Evolutionary conservation across 2,888 invertebrate species (phyloP).

Genomic region (Tineola bisselliella): DNA sequence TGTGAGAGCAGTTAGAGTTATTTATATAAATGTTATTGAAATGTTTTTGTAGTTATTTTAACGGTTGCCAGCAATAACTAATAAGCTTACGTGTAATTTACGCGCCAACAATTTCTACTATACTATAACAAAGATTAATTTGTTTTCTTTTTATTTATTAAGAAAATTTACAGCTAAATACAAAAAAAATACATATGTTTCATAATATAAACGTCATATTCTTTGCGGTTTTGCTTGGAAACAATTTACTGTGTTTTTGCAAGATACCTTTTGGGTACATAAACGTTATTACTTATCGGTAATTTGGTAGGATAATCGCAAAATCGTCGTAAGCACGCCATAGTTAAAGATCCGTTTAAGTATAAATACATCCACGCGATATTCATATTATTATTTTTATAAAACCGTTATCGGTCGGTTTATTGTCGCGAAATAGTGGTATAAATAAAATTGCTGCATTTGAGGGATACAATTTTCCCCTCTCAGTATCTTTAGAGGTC

Average conservation of each 20-base stretch:
- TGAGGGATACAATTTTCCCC: not conserved
- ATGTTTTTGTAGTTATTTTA: not conserved
- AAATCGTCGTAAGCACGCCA: not conserved
- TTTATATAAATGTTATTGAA: not conserved
- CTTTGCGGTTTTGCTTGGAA: too few relatives aligned
- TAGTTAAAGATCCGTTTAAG: not conserved
- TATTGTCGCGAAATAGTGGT: too few relatives aligned
- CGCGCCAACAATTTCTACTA: too few relatives aligned
- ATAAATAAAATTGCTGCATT: not conserved
- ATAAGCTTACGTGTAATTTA: too few relatives aligned
- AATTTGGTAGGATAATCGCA: not conserved
- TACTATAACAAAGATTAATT: too few relatives aligned
- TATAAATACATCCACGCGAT: not conserved
- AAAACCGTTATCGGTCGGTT: too few relatives aligned
- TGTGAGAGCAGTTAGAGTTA: not conserved
- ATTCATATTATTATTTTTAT: not conserved
- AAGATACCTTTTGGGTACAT: too few relatives aligned
- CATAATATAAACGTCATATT: too few relatives aligned
- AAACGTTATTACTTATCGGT: not conserved
- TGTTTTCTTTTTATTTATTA: too few relatives aligned
- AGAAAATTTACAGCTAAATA: too few relatives aligned
- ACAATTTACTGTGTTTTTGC: too few relatives aligned
- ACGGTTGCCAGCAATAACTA: not conserved
- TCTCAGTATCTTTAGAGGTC: not conserved
- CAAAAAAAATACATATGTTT: too few relatives aligned